These are phyloP conservation scores for Hypomecis punctinalis DNA, from an alignment of 2,888 invertebrate genomes.

Conservation along the genomic window DNA sequence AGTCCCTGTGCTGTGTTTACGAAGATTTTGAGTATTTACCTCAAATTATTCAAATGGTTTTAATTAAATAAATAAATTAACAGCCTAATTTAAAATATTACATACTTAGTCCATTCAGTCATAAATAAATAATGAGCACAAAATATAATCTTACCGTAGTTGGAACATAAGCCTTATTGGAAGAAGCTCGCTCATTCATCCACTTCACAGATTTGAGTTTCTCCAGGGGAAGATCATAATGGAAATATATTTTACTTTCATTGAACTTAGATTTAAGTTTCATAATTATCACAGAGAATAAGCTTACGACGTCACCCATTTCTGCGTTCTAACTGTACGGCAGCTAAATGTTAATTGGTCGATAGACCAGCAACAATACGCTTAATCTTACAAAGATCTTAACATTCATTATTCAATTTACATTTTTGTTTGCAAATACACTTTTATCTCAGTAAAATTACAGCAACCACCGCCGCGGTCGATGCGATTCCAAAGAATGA, in stretches of 20 bases:
- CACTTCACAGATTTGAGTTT: constrained; percentile 86
- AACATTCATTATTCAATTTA: constrained; percentile 72
- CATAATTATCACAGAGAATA: constrained; percentile 83
- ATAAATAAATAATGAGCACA: neutral
- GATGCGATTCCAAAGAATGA: constrained; percentile 58
- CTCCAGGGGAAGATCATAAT: constrained; percentile 77
- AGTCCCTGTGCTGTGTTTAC: no score
- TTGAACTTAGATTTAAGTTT: constrained; percentile 83
- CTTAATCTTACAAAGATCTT: constrained; percentile 59
- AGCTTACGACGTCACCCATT: constrained; percentile 82
- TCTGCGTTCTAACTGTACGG: constrained; percentile 54
- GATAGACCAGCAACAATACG: constrained; percentile 67
- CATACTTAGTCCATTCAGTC: neutral
- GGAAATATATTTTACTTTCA: constrained; percentile 78
- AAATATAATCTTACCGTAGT: constrained; percentile 83
- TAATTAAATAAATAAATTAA: no score
- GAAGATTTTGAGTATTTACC: no score
- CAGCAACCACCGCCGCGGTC: constrained; percentile 58
- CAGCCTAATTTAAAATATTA: neutral
- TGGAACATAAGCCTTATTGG: constrained; percentile 93
- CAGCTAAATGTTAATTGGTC: constrained; percentile 68
- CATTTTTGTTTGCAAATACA: constrained; percentile 60
- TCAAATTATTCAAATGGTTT: no score
- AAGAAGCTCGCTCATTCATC: constrained; percentile 91
- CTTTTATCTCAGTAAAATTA: constrained; percentile 41